Evolutionary conservation across 2,797 vertebrate genomes (phyloP).

Genomic region (Sarcoramphus papa): DNA sequence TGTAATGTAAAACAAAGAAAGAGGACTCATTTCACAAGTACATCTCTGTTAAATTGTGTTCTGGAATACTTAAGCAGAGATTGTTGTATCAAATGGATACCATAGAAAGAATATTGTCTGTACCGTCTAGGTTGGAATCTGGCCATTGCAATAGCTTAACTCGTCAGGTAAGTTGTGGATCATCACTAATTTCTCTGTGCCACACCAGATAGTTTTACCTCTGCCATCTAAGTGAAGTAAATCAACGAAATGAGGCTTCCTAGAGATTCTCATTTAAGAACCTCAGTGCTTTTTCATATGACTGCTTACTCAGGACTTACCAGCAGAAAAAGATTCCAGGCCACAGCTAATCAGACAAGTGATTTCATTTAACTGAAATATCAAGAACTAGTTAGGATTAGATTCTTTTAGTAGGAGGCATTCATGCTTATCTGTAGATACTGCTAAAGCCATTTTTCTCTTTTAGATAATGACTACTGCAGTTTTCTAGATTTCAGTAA

Average conservation of each 20-base stretch:
- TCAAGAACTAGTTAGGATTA: background rate
- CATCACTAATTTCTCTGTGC: background rate
- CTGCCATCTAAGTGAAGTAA: background rate
- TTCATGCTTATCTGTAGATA: background rate
- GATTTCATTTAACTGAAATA: conserved; percentile 12
- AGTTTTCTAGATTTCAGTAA: background rate
- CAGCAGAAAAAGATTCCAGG: background rate
- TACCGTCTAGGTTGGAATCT: background rate
- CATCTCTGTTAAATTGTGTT: background rate
- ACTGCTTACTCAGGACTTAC: background rate
- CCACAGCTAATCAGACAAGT: conserved; percentile 6
- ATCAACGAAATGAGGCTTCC: background rate
- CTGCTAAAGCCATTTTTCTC: background rate
- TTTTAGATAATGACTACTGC: background rate
- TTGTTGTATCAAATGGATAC: background rate
- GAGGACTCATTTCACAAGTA: background rate
- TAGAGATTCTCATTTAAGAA: background rate
- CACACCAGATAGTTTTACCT: background rate
- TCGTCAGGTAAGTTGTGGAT: background rate
- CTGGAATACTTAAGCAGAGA: background rate
- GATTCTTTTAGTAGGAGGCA: background rate
- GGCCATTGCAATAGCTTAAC: background rate
- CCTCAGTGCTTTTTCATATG: background rate
- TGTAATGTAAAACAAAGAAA: background rate
- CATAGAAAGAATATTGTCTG: background rate